A percentile compares a stretch with the other conserved stretches of the same genome.
Evolutionary conservation across 2,888 invertebrate species (phyloP).

Genomic region (Stegophylla sp.): DNA sequence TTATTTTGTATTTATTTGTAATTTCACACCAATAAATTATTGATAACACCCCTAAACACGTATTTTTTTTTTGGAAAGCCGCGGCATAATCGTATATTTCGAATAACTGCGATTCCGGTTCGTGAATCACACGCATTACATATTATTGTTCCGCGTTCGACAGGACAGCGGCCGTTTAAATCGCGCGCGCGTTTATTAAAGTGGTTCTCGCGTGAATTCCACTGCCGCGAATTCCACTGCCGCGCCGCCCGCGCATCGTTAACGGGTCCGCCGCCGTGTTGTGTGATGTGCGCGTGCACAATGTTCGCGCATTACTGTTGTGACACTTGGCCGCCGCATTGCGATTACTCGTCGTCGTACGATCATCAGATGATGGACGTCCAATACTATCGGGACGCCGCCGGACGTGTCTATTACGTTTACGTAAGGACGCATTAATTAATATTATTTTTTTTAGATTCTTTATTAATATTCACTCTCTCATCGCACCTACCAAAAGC

Average conservation of each 20-base stretch:
- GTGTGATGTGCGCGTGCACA: conserved; percentile 42
- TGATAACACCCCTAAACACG: too few relatives aligned
- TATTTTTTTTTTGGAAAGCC: too few relatives aligned
- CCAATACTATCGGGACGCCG: conserved; percentile 20
- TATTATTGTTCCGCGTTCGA: too few relatives aligned
- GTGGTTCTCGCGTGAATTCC: not conserved
- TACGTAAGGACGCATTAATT: conserved; percentile 27
- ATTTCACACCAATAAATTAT: too few relatives aligned
- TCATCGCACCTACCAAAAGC: too few relatives aligned
- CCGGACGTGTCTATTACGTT: conserved; percentile 41
- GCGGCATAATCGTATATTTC: too few relatives aligned
- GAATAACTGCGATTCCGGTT: too few relatives aligned
- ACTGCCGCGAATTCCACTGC: conserved; percentile 10
- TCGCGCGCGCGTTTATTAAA: not conserved
- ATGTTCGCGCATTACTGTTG: conserved; percentile 54
- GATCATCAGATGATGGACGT: conserved; percentile 51
- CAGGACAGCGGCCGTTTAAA: too few relatives aligned
- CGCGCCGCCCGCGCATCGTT: not conserved
- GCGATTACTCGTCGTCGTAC: conserved; percentile 44
- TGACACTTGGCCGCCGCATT: conserved; percentile 53
- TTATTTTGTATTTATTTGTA: too few relatives aligned
- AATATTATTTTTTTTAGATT: not conserved
- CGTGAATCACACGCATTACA: too few relatives aligned
- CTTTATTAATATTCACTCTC: too few relatives aligned
- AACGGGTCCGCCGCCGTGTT: not conserved